Evolutionary conservation across 2,113 vertebrate genomes (phyloP).

Genomic region (Ctenodactylus gundi): DNA sequence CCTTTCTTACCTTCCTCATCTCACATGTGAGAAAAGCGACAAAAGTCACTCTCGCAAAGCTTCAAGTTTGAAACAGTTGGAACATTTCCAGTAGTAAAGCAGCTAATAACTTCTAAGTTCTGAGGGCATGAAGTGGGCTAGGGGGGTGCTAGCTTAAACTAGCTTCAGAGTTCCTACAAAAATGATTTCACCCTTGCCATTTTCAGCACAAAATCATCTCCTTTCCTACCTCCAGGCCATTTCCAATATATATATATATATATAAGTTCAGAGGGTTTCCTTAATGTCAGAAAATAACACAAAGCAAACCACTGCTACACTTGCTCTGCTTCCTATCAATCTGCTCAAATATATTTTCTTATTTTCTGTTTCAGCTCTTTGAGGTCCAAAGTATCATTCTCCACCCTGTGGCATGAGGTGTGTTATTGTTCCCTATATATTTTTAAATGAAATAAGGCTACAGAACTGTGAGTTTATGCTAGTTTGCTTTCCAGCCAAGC

Average conservation of each 20-base stretch:
- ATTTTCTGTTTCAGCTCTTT: neutral
- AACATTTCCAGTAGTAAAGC: neutral
- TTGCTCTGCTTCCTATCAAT: neutral
- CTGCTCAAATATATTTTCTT: neutral
- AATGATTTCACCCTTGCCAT: neutral
- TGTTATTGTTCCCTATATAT: neutral
- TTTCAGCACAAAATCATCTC: neutral
- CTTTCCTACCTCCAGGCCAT: neutral
- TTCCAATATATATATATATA: neutral
- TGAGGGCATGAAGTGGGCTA: neutral
- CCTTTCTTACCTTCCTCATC: neutral
- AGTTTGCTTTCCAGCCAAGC: slow-evolving; percentile 36
- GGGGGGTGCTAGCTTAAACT: neutral
- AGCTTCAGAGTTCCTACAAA: neutral
- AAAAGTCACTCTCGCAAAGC: neutral
- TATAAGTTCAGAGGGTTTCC: neutral
- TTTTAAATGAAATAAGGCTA: slow-evolving; percentile 42
- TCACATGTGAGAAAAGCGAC: neutral
- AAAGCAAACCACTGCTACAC: neutral
- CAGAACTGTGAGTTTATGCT: neutral
- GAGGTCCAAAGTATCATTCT: neutral
- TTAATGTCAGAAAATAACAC: slow-evolving; percentile 26
- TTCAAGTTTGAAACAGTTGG: neutral
- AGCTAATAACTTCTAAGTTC: neutral
- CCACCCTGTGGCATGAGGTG: too few relatives aligned